Evolutionary conservation across 2,797 vertebrate species (phyloP).

Genomic region (Oreochromis mossambicus): DNA sequence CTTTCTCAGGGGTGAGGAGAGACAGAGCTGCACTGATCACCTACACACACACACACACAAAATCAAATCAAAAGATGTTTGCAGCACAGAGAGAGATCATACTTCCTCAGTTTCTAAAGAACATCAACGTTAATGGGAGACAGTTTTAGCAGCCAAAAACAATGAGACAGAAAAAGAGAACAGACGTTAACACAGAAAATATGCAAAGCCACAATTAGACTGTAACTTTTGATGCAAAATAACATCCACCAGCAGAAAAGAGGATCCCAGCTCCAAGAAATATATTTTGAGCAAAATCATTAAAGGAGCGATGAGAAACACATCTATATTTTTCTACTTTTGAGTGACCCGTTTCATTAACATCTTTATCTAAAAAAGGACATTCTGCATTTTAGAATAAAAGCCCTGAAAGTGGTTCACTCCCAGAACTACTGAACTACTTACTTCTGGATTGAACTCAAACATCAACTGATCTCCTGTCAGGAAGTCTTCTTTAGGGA

Average conservation of each 20-base stretch:
- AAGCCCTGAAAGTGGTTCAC: slow-evolving; percentile 8
- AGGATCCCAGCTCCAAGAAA: neutral
- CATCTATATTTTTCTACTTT: neutral
- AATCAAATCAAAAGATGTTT: slow-evolving; percentile 60
- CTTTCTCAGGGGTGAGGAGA: slow-evolving; percentile 85
- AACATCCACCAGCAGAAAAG: slow-evolving; percentile 10
- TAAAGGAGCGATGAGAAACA: neutral
- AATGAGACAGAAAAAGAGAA: neutral
- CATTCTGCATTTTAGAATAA: slow-evolving; percentile 6
- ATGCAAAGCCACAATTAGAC: slow-evolving; percentile 30
- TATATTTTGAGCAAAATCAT: neutral
- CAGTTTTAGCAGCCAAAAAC: slow-evolving; percentile 32
- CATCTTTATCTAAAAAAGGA: slow-evolving; percentile 20
- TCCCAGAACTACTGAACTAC: slow-evolving; percentile 27
- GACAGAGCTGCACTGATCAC: slow-evolving; percentile 86
- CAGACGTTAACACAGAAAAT: slow-evolving; percentile 2
- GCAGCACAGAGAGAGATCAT: neutral
- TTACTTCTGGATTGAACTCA: slow-evolving; percentile 87
- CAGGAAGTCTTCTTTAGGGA: slow-evolving; percentile 88
- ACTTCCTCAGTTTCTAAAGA: neutral
- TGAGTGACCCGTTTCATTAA: slow-evolving; percentile 22
- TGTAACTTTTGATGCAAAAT: slow-evolving; percentile 8
- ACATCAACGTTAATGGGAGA: slow-evolving; percentile 5
- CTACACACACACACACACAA: slow-evolving; percentile 64
- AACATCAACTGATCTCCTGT: slow-evolving; percentile 96